Evolutionary conservation across 2,888 invertebrate species (phyloP).

Genomic region (Shargacucullia verbasci): DNA sequence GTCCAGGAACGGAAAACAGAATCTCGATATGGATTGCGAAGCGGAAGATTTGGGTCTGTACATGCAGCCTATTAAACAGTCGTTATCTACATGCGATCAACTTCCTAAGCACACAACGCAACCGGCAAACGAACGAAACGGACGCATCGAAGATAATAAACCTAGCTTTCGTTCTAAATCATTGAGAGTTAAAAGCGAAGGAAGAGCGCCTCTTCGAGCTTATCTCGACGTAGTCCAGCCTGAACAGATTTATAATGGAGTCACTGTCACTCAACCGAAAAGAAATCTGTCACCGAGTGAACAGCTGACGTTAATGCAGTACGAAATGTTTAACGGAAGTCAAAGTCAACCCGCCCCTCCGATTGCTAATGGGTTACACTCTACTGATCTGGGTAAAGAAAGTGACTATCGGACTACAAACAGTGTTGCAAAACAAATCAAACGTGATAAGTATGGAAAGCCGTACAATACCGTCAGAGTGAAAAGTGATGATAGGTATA

Average conservation of each 20-base stretch:
- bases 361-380: slow-evolving; percentile 75
- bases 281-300: slow-evolving; percentile 87
- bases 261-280: slow-evolving; percentile 87
- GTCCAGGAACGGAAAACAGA: slow-evolving; percentile 76
- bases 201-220: slow-evolving; percentile 80
- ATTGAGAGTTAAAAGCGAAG: slow-evolving; percentile 86
- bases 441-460: slow-evolving; percentile 84
- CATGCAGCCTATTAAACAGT: slow-evolving; percentile 82
- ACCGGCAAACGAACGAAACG: slow-evolving; percentile 77
- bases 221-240: slow-evolving; percentile 78
- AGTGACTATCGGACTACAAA: slow-evolving; percentile 86
- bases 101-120: slow-evolving; percentile 82
- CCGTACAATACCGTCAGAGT: slow-evolving; percentile 86
- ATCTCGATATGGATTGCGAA: slow-evolving; percentile 75
- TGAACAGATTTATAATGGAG: slow-evolving; percentile 76
- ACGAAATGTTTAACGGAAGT: slow-evolving; percentile 80
- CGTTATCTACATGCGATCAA: slow-evolving; percentile 84
- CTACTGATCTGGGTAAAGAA: slow-evolving; percentile 78
- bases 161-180: slow-evolving; percentile 88
- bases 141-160: slow-evolving; percentile 80
- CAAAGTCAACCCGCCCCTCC: slow-evolving; percentile 70
- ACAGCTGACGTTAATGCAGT: slow-evolving; percentile 86
- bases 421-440: slow-evolving; percentile 80
- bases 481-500: slow-evolving; percentile 86
- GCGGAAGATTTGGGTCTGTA: slow-evolving; percentile 85